Evolutionary conservation across 2,888 invertebrate species (phyloP), one percentile per base, ranked within the genome.

Genomic region (Plemyria rubiginata): DNA sequence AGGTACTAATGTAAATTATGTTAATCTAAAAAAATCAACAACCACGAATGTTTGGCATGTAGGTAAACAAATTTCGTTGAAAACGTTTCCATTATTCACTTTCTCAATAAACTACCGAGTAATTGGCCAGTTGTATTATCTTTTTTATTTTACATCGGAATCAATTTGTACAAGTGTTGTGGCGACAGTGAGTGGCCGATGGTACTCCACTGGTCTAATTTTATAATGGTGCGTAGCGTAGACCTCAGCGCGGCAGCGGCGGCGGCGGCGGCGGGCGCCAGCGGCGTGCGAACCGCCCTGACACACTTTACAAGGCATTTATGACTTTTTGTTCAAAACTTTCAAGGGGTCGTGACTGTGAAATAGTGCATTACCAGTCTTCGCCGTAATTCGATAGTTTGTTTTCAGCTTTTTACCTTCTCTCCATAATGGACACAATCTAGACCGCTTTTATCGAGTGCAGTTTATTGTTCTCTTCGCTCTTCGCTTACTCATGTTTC

Each of bases 311-410:
- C 78, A 66, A 54, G 70, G 62, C 72, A 74, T 80, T 82, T 80
- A 79, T 73, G 70, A 80, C 78, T 81, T 87, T 85, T 86, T 85
- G 81, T 85, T 80, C 82, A 84, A 86, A 85, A 84, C 81, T 81
- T 75, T 79, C 72, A 74, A 80, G 80, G 86, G 84, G 82, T 90
- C 92, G 91, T 90, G 90, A 90, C 89, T 85, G 84, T 86, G 88
- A 86, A 90, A 87, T 90, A 85, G 85, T 87, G 86, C 85, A 86
- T 88, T 88, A 88, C 84, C 76, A 78, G 67, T 66, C 68, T 54
- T 67, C 68, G 61, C 72, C 66, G 70, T 82, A 80, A 83, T 83
- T 81, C 74, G 76, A 81, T 76, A 80, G 81, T 85, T 85, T 81
- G 80, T 84, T 86, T 83, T 84, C 70, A 77, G 78, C 57, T 75